Percentiles rank a stretch among this genome's conserved stretches.
phyloP scores from a whole-genome alignment of 1,140 invertebrate species.

The Centruroides vittatus region DNA sequence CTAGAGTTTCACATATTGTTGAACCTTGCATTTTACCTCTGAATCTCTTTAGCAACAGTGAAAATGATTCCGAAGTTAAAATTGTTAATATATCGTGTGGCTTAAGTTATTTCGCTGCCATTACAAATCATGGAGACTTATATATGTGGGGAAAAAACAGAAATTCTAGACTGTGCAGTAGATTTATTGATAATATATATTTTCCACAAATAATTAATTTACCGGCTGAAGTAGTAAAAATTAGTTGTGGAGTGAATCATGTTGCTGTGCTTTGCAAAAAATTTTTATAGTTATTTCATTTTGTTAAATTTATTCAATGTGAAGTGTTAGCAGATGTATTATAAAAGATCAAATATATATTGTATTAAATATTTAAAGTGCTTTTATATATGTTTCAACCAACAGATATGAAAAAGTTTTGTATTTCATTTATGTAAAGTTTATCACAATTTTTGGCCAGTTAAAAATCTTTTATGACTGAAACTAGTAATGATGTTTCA shows the following conservation, averaged over 20 bases:
- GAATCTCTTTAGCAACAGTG: constrained; percentile 68
- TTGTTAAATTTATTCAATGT: too few relatives aligned
- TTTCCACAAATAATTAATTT: constrained; percentile 42
- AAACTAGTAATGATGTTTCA: too few relatives aligned
- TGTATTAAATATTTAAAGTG: too few relatives aligned
- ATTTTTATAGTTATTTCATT: too few relatives aligned
- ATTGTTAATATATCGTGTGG: constrained; percentile 45
- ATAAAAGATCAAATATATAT: too few relatives aligned
- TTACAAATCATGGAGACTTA: constrained; percentile 55
- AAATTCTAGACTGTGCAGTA: neutral
- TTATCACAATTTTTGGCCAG: too few relatives aligned
- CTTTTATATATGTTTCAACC: too few relatives aligned
- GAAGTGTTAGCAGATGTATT: too few relatives aligned
- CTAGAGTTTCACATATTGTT: constrained; percentile 45
- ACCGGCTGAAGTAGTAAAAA: constrained; percentile 51
- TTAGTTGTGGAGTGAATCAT: constrained; percentile 72
- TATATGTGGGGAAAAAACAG: constrained; percentile 84
- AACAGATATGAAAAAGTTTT: too few relatives aligned
- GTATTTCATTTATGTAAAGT: too few relatives aligned
- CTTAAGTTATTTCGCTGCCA: constrained; percentile 59
- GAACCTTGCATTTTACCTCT: constrained; percentile 56
- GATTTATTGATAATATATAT: neutral
- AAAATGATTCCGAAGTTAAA: constrained; percentile 50
- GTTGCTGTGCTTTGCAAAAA: constrained; percentile 28
- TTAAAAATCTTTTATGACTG: too few relatives aligned